Evolutionary conservation across 2,888 invertebrate genomes (phyloP).

Genomic region (Belgica antarctica): DNA sequence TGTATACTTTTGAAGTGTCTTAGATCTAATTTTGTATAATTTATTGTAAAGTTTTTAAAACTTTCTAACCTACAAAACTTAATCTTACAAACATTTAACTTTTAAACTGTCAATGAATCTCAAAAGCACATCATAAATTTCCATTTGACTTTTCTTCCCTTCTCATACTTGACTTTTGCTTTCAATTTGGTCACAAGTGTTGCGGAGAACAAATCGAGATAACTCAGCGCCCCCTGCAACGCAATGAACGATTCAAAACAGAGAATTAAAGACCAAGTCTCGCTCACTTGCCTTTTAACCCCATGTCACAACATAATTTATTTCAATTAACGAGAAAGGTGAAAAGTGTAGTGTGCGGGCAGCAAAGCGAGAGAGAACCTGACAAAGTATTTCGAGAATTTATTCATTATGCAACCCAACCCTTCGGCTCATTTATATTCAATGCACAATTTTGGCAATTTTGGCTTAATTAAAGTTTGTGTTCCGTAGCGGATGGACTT

Average conservation of each 20-base stretch:
- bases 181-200: slow-evolving; percentile 3
- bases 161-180: no score
- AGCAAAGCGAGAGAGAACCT: not conserved
- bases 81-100: no score
- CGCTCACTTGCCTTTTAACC: slow-evolving; percentile 5
- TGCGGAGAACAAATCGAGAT: slow-evolving; percentile 2
- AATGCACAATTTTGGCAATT: not conserved
- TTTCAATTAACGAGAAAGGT: not conserved
- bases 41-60: no score
- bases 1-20: no score
- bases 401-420: not conserved
- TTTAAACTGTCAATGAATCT: no score
- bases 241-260: not conserved
- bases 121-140: no score
- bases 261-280: slow-evolving; percentile 2
- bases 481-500: no score
- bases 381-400: not conserved
- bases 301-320: slow-evolving; percentile 21
- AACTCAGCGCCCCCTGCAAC: not conserved
- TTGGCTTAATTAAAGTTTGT: not conserved
- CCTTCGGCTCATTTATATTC: not conserved
- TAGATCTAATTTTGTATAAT: no score
- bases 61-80: no score
- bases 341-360: not conserved
- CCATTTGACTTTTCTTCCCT: no score